Percentiles rank a stretch among this genome's conserved stretches.
Evolutionary conservation across 2,113 vertebrate genomes (phyloP).

Genomic region (Micromys minutus): DNA sequence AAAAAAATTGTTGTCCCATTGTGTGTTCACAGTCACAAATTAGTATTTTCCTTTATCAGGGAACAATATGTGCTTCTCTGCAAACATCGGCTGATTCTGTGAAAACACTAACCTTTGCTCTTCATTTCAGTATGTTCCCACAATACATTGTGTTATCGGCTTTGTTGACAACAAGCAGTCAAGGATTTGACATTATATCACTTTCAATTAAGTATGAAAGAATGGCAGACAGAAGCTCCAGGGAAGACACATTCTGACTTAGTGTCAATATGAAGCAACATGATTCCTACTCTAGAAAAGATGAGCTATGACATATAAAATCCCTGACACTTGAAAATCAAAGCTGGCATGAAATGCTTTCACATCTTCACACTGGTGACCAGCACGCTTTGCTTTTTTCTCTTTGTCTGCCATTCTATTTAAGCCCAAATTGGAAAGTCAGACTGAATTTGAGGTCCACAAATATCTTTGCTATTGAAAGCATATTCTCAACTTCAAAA

Average conservation of each 20-base stretch:
- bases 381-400: not conserved
- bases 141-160: conserved; percentile 69
- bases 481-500: not conserved
- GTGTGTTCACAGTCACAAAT: not conserved
- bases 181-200: conserved; percentile 80
- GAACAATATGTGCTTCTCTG: conserved; percentile 73
- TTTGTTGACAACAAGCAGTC: conserved; percentile 81
- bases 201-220: conserved; percentile 82
- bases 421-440: conserved; percentile 42
- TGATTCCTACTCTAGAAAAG: conserved; percentile 54
- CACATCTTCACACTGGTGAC: conserved; percentile 8
- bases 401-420: not conserved
- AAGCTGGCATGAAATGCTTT: conserved; percentile 39
- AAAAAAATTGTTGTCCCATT: conserved; percentile 7
- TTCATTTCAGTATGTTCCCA: conserved; percentile 51
- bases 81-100: not conserved
- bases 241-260: conserved; percentile 74
- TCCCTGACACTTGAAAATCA: conserved; percentile 43
- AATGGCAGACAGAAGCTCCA: conserved; percentile 74
- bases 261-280: conserved; percentile 61
- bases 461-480: not conserved
- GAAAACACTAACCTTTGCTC: conserved; percentile 68
- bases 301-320: conserved; percentile 16
- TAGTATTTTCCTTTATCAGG: conserved; percentile 39
- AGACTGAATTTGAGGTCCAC: not conserved